Evolutionary conservation across 2,113 vertebrate species (phyloP).

Genomic region (Cavia porcellus): DNA sequence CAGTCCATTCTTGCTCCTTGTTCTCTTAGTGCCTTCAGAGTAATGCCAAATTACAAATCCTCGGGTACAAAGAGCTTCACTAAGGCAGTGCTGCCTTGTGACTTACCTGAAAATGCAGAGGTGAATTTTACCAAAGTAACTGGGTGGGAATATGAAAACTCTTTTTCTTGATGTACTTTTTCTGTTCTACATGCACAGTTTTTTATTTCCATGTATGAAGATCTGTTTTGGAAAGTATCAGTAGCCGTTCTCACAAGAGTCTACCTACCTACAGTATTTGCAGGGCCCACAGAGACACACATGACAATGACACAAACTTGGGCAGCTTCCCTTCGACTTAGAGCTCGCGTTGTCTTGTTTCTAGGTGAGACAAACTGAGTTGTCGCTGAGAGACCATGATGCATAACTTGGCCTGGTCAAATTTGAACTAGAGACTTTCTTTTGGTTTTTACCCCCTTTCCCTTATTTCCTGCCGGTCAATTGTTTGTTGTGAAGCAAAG

Average conservation of each 20-base stretch:
- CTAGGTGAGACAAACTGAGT: background rate
- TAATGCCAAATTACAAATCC: background rate
- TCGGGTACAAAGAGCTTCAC: background rate
- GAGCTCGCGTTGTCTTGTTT: background rate
- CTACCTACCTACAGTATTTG: background rate
- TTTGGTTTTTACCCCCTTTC: background rate
- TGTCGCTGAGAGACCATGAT: background rate
- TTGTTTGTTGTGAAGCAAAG: background rate
- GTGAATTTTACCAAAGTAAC: background rate
- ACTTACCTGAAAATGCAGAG: background rate
- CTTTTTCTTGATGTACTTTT: background rate
- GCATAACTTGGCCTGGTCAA: rapidly evolving
- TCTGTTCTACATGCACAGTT: background rate
- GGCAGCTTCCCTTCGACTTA: background rate
- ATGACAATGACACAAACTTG: background rate
- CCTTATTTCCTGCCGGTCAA: background rate
- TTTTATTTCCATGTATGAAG: background rate
- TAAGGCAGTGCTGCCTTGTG: rapidly evolving
- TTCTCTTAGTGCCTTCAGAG: background rate
- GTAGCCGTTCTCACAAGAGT: background rate
- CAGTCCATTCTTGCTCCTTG: background rate
- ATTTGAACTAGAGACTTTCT: background rate
- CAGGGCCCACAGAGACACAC: background rate
- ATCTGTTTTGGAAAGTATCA: background rate
- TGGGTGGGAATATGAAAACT: background rate